Percentiles rank a stretch among this genome's conserved stretches.
phyloP scores from a whole-genome alignment of 1,140 invertebrate genomes.

The Idris sp. region DNA sequence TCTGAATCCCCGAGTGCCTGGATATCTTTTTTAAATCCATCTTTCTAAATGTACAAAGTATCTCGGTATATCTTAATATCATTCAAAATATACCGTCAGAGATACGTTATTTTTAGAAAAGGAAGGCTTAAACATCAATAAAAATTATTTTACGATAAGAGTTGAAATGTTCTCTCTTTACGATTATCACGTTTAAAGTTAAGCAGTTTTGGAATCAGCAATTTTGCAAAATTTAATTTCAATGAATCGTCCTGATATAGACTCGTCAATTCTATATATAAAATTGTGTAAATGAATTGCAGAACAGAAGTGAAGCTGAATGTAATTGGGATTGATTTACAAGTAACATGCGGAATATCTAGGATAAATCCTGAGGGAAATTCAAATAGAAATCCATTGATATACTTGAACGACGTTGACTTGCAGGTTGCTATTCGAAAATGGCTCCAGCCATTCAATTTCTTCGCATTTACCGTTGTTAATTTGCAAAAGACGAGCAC shows the following conservation, averaged over 20 bases:
- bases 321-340: conserved; percentile 62
- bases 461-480: conserved; percentile 53
- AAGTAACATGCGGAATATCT: conserved; percentile 55
- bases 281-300: conserved; percentile 57
- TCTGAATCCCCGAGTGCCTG: no score
- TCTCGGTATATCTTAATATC: no score
- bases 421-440: conserved; percentile 51
- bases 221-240: conserved; percentile 18
- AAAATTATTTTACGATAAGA: no score
- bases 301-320: conserved; percentile 57
- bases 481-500: conserved; percentile 32
- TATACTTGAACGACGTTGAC: conserved; percentile 47
- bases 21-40: no score
- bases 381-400: conserved; percentile 50
- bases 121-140: no score
- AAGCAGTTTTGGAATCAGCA: no score
- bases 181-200: no score
- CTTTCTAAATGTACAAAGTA: no score
- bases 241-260: conserved; percentile 21
- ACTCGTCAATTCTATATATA: conserved; percentile 15
- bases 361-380: conserved; percentile 61
- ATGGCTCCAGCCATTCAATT: conserved; percentile 56
- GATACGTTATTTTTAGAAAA: no score
- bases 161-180: no score
- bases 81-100: no score